A percentile compares a stretch with the other conserved stretches of the same genome.
Conservation (phyloP, 2,888 invertebrate species). For the Aspidiotus rigidus region DNA sequence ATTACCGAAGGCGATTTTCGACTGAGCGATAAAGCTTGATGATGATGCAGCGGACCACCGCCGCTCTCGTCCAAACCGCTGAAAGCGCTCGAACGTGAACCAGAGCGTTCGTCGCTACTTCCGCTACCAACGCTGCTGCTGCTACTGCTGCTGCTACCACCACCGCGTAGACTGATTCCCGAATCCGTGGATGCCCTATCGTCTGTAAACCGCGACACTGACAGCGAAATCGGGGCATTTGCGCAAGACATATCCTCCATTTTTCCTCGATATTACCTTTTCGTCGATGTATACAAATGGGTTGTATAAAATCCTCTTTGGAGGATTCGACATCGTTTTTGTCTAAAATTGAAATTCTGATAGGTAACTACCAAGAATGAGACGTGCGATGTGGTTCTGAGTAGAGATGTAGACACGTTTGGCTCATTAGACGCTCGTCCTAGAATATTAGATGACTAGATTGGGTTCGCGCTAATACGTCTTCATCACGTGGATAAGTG, state of each 20-base stretch:
- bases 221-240: constrained; percentile 21
- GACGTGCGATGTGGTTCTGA: too few species aligned
- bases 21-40: constrained; percentile 46
- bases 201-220: constrained; percentile 42
- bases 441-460: too few species aligned
- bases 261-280: constrained; percentile 26
- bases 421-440: too few species aligned
- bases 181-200: constrained; percentile 48
- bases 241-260: constrained; percentile 26
- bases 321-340: constrained; percentile 23
- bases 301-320: constrained; percentile 24
- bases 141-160: constrained; percentile 55
- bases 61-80: constrained; percentile 59
- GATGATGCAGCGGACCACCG: constrained; percentile 45
- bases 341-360: neutral
- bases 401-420: too few species aligned
- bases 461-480: too few species aligned
- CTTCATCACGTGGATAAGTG: too few species aligned
- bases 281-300: neutral
- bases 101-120: constrained; percentile 64
- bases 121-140: constrained; percentile 48
- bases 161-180: constrained; percentile 65
- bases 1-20: constrained; percentile 14
- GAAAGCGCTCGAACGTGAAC: constrained; percentile 64
- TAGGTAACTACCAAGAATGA: too few species aligned